These are phyloP conservation scores for Parambassis ranga DNA, from an alignment of 2,797 vertebrate species.

Conservation along the genomic window DNA sequence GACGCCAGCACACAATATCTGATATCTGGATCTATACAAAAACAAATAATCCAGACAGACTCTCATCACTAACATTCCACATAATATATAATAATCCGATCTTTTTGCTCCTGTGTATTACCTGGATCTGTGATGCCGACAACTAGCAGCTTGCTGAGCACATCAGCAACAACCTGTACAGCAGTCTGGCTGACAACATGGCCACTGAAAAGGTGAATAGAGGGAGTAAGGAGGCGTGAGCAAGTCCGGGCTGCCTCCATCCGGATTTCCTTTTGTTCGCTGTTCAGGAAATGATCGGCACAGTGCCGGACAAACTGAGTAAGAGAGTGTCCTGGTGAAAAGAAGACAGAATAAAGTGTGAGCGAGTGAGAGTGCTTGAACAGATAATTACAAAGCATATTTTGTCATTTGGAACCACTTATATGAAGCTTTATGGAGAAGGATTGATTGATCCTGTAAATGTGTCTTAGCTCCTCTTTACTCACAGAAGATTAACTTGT, in stretches of 20 bases:
- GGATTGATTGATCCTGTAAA: neutral
- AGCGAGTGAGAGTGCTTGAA: neutral
- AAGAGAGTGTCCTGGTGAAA: constrained; percentile 89
- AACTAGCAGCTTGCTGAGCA: constrained; percentile 96
- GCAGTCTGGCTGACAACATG: constrained; percentile 97
- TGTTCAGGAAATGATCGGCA: constrained; percentile 97
- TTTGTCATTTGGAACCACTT: neutral
- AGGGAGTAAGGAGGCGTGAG: constrained; percentile 94
- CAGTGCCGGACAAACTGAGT: constrained; percentile 99
- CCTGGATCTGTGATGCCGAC: constrained; percentile 99
- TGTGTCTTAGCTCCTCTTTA: neutral
- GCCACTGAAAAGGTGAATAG: constrained; percentile 93
- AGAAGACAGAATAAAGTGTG: neutral
- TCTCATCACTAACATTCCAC: neutral
- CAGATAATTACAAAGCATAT: neutral
- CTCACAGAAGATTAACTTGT: too few species aligned
- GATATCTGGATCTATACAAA: constrained; percentile 91
- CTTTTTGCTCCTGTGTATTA: constrained; percentile 33
- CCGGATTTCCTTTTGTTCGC: constrained; percentile 98
- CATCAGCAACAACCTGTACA: constrained; percentile 97
- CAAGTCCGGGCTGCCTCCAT: constrained; percentile 98
- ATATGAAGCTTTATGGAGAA: neutral
- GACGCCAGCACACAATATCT: constrained; percentile 97
- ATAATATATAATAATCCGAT: neutral
- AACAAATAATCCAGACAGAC: neutral